Base-by-base conservation (phyloP, 2,113 vertebrate species). In the Ardeotis arabs region DNA sequence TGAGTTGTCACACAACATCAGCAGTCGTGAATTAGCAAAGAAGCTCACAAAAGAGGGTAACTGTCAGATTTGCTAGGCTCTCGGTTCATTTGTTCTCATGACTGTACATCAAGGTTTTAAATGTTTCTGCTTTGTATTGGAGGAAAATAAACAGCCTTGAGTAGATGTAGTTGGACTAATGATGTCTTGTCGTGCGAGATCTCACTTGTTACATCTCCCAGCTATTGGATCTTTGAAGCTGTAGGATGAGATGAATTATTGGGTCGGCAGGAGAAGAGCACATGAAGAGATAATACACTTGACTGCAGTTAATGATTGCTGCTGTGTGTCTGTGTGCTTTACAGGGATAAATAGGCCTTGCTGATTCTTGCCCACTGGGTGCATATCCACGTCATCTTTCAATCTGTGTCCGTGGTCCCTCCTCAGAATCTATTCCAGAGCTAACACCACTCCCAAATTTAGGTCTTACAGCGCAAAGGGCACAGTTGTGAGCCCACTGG, bases 141-240 rank as follows among this genome's bases (percentile, higher is more conserved):
- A 87, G 89, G 76, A 83, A 92, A 95, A 84, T 77, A 92, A 91
- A 69, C 45, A 73, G 66, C 55, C 84, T 58, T 27, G 81, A 76
- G 74, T 50, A 50, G 66, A 73, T 66, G 67, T n/a, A 79, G 87
- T 19, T 67, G 87, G 79, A 50, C 44, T 87, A 59, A 89, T 14
- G 62, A 67, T 55, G 83, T 59, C 93, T 77, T 10, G 74, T 58
- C 78, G 81, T 59, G 81, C 0, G 22, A 95, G 81, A 55, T 59
- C 55, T 59, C 84, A 73, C 92, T 93, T 31, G 49, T 29, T 91
- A 33, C 84, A 14, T 76, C 67, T 79, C 49, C 55, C 95, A 87
- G 92, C 92, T 44, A 3, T 39, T 1, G 4, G 63, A 50, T 67
- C 77, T 91, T 79, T 73, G 79, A 50, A 87, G 89, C 47, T 82